Conservation (phyloP, 1,140 invertebrate species). For the Drosophila subobscura region DNA sequence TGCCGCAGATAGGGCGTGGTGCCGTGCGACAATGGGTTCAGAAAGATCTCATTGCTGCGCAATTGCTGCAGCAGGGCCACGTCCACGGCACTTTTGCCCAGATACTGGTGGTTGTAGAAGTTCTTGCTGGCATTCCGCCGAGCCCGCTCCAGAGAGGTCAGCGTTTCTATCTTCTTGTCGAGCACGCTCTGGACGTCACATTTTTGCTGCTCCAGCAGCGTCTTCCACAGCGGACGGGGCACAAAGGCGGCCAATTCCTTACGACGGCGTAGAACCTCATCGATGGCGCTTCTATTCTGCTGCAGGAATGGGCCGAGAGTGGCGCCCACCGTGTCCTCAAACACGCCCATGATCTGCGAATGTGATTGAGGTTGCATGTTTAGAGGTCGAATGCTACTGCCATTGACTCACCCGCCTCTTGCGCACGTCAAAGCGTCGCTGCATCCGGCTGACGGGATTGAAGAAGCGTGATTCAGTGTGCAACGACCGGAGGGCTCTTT, state of each 20-base stretch:
- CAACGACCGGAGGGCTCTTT: slow-evolving; percentile 28
- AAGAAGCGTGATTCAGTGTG: slow-evolving; percentile 13
- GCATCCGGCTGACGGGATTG: not conserved
- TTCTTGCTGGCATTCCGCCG: slow-evolving; percentile 24
- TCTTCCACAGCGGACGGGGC: slow-evolving; percentile 58
- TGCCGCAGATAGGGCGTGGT: slow-evolving; percentile 33
- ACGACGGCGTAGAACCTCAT: not conserved
- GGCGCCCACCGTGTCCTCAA: slow-evolving; percentile 40
- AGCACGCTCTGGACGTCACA: slow-evolving; percentile 71
- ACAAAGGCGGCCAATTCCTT: not conserved
- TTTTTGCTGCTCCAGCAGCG: slow-evolving; percentile 23
- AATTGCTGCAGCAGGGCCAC: slow-evolving; percentile 44
- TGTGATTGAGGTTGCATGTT: no score
- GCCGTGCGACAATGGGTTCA: slow-evolving; percentile 21
- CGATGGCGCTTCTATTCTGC: slow-evolving; percentile 6
- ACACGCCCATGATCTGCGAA: slow-evolving; percentile 11
- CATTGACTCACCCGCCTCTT: slow-evolving; percentile 16
- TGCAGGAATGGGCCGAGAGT: slow-evolving; percentile 31
- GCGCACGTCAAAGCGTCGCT: slow-evolving; percentile 1
- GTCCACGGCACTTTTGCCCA: slow-evolving; percentile 55
- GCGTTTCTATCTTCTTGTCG: slow-evolving; percentile 4
- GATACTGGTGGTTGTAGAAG: slow-evolving; percentile 58
- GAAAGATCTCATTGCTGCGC: slow-evolving; percentile 25
- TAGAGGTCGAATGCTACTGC: no score
- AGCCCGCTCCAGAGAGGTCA: slow-evolving; percentile 42